phyloP scores from a whole-genome alignment of 2,113 vertebrate species.

The Candoia aspera region DNA sequence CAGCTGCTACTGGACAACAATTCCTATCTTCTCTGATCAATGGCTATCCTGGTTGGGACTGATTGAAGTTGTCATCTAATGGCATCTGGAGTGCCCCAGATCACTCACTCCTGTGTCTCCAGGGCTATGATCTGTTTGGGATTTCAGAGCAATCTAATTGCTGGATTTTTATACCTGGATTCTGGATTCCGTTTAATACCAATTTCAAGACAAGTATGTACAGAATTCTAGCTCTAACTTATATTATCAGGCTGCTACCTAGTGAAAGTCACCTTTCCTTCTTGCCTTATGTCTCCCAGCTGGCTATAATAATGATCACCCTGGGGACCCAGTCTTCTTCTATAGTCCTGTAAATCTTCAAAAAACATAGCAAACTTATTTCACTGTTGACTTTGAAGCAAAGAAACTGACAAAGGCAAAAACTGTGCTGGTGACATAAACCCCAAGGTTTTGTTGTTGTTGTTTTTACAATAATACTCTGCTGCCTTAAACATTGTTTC shows the following conservation, averaged over 20 bases:
- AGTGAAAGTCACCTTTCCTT: constrained; percentile 31
- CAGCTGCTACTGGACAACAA: neutral
- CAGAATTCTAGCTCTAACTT: neutral
- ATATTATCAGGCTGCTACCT: neutral
- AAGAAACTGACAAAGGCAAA: constrained; percentile 56
- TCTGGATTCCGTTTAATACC: neutral
- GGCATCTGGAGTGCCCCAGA: neutral
- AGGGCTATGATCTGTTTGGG: neutral
- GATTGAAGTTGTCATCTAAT: neutral
- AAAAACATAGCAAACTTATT: constrained; percentile 47
- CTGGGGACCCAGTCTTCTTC: constrained; percentile 45
- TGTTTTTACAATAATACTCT: constrained; percentile 40
- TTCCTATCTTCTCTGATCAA: neutral
- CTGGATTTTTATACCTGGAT: neutral
- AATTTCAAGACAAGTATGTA: too few relatives aligned
- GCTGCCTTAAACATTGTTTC: constrained; percentile 57
- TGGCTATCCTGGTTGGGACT: neutral
- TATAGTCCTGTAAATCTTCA: constrained; percentile 43
- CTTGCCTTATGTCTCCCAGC: constrained; percentile 34
- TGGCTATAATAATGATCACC: constrained; percentile 37
- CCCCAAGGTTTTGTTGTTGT: constrained; percentile 49
- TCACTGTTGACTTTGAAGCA: constrained; percentile 62
- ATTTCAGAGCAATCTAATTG: neutral
- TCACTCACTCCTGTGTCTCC: neutral
- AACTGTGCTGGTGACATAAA: constrained; percentile 52